These are phyloP conservation scores for Heteractis magnifica DNA, from an alignment of 92 coral and sea anemone species.

Conservation along the genomic window DNA sequence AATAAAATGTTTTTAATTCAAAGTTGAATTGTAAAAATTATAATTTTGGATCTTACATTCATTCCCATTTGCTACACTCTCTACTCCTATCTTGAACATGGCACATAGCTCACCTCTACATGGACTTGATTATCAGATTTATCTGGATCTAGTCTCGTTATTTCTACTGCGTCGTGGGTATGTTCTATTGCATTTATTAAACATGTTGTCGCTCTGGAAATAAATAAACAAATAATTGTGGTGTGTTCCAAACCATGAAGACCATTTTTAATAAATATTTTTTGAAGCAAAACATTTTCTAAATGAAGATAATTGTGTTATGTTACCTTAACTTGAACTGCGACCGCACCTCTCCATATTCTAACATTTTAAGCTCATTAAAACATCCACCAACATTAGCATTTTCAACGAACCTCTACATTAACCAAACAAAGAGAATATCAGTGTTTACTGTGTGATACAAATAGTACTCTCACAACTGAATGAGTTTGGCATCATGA, in stretches of 20 bases:
- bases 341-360: constrained; percentile 91
- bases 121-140: constrained; percentile 78
- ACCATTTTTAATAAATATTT: too few species aligned
- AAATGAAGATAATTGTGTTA: too few species aligned
- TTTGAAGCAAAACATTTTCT: neutral
- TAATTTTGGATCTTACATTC: neutral
- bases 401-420: constrained; percentile 84
- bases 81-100: neutral
- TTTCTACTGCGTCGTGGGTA: constrained; percentile 92
- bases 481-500: too few species aligned
- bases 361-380: constrained; percentile 91
- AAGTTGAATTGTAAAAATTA: neutral
- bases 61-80: neutral
- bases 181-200: constrained; percentile 89
- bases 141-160: constrained; percentile 83
- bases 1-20: neutral
- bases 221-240: neutral
- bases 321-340: constrained; percentile 79
- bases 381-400: constrained; percentile 90
- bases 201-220: constrained; percentile 85
- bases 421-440: too few species aligned
- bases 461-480: too few species aligned
- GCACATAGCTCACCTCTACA: constrained; percentile 55
- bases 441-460: too few species aligned
- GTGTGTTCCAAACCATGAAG: too few species aligned